Evolutionary conservation across 2,797 vertebrate species (phyloP).

Genomic region (Silurus lanzhouensis): DNA sequence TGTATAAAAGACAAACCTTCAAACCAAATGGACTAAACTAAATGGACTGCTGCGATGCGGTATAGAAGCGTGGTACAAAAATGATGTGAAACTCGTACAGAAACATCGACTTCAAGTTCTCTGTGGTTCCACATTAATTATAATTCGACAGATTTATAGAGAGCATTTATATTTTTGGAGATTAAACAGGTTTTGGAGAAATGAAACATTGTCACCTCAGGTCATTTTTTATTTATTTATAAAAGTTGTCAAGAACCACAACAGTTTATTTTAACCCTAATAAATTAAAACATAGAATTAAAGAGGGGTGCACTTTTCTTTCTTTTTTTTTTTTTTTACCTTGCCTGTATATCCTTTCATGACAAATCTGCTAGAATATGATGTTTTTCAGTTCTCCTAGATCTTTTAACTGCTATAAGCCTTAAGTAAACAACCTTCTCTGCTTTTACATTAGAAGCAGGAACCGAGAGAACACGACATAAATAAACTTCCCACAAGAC

Average conservation of each 20-base stretch:
- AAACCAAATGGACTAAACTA: too few relatives aligned
- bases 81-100: too few relatives aligned
- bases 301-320: background rate
- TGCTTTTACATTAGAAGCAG: background rate
- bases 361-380: background rate
- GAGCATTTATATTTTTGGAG: background rate
- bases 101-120: too few relatives aligned
- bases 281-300: background rate
- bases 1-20: too few relatives aligned
- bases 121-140: too few relatives aligned
- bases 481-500: background rate
- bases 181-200: background rate
- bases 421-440: background rate
- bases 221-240: background rate
- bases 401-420: background rate
- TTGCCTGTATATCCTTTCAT: background rate
- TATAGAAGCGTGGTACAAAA: too few relatives aligned
- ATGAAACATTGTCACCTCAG: background rate
- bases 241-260: background rate
- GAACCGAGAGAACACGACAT: slow-evolving; percentile 6
- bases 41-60: too few relatives aligned
- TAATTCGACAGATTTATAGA: too few relatives aligned
- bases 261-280: background rate
- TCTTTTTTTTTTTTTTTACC: background rate
- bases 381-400: slow-evolving; percentile 3